Base-by-base conservation (phyloP, 2,888 invertebrate genomes). In the Drosophila yooni region DNA sequence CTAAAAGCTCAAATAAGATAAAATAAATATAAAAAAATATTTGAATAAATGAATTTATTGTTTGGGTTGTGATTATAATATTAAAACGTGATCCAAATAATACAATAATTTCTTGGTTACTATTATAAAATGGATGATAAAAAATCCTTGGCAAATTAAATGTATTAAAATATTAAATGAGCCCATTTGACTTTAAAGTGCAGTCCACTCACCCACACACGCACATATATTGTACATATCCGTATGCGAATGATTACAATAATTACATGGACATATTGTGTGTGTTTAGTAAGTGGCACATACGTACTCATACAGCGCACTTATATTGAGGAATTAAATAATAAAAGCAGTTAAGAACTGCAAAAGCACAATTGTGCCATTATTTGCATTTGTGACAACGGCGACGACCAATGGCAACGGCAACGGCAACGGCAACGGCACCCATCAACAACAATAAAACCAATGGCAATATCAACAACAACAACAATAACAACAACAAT, bases 311-410 rank as follows among this genome's bases (percentile, higher is more conserved):
- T 70, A 54, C 21, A 53, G 51, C 13, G 40, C 80, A 65, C 63
- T 76, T 68, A 60, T 72, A 78, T 79, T 81, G 81, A 81, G 70
- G 79, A 83, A 83, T 90, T 88, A 90, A 90, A 91, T 89, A 83
- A 86, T 88, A 90, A 88, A 90, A 79, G 75, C 76, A 82, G 81
- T 82, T 81, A 83, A 77, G 81, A 81, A 79, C 76, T 79, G 83
- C 80, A 83, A 62, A 81, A 86, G 77, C 79, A 89, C 88, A 89
- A 91, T 89, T 89, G 82, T 88, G 87, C 91, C 91, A 91, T 91
- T 91, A 91, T 92, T 92, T 91, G 91, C 91, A 91, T 92, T 91
- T 91, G 91, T 88, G 91, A 91, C 92, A 91, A 80, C 79, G 69
- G 27, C 70, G 51, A 60, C 57, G 74, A 34, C 61, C 70, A 75